Evolutionary conservation across 2,113 vertebrate species (phyloP).

Genomic region (Plotosus lineatus): DNA sequence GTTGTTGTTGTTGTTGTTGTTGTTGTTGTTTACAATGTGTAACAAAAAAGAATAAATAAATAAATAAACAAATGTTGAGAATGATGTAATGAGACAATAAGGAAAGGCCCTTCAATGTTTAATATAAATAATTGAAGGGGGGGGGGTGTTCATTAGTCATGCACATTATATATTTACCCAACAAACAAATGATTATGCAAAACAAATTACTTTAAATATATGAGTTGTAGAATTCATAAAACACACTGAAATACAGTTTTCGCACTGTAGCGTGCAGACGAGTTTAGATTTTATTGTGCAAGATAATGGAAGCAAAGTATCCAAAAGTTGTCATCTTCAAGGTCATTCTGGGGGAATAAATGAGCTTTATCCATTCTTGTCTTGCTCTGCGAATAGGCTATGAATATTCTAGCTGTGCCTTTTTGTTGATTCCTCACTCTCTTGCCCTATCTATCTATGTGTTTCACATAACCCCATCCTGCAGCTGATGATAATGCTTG

Average conservation of each 20-base stretch:
- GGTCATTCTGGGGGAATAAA: conserved; percentile 43
- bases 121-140: too few relatives aligned
- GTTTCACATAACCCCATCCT: conserved; percentile 29
- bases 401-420: conserved; percentile 49
- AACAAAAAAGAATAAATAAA: too few relatives aligned
- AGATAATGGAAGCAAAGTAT: conserved; percentile 26
- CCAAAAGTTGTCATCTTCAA: conserved; percentile 43
- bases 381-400: conserved; percentile 36
- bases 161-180: background rate
- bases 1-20: too few relatives aligned
- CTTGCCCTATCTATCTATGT: background rate
- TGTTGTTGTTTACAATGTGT: too few relatives aligned
- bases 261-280: background rate
- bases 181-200: conserved; percentile 1
- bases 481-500: conserved; percentile 43
- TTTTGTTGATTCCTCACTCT: conserved; percentile 16
- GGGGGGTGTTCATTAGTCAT: too few relatives aligned
- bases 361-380: conserved; percentile 38
- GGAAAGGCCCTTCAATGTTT: too few relatives aligned
- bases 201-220: conserved; percentile 11
- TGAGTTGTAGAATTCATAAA: background rate
- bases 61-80: too few relatives aligned
- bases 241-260: background rate
- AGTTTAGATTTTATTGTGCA: conserved; percentile 17
- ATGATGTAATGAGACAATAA: too few relatives aligned